These are phyloP conservation scores for Erethizon dorsatum DNA, from an alignment of 2,797 vertebrate species.

Conservation along the genomic window DNA sequence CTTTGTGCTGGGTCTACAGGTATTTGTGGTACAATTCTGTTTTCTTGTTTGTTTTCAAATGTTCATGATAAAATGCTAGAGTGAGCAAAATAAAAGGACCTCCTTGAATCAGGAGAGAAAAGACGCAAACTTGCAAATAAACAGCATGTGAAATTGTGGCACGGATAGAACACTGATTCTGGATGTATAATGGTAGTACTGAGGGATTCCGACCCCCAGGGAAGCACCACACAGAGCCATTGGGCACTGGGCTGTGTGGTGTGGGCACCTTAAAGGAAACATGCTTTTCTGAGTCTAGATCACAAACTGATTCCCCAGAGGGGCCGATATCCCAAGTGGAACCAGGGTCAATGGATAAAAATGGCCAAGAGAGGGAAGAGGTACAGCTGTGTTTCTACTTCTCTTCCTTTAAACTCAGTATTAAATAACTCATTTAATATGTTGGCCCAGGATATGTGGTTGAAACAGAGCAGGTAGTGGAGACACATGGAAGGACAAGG, in stretches of 20 bases:
- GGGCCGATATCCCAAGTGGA: background rate
- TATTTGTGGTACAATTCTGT: background rate
- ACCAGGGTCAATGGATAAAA: background rate
- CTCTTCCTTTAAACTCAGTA: background rate
- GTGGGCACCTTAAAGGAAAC: background rate
- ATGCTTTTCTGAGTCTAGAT: background rate
- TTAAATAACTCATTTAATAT: conserved; percentile 52
- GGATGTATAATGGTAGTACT: background rate
- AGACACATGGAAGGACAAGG: background rate
- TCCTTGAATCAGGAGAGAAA: background rate
- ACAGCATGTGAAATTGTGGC: background rate
- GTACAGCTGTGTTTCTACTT: background rate
- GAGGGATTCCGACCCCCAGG: background rate
- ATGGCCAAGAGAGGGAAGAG: background rate
- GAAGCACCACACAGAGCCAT: background rate
- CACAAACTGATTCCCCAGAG: conserved; percentile 21
- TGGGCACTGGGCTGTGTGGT: background rate
- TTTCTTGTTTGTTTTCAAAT: conserved; percentile 50
- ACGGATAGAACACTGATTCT: background rate
- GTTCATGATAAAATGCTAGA: conserved; percentile 50
- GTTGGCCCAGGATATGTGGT: background rate
- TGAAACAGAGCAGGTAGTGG: background rate
- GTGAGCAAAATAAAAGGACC: background rate
- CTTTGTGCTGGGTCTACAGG: background rate
- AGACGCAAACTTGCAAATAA: background rate